Conservation (phyloP, 2,888 invertebrate species). For the Latrodectus hesperus region DNA sequence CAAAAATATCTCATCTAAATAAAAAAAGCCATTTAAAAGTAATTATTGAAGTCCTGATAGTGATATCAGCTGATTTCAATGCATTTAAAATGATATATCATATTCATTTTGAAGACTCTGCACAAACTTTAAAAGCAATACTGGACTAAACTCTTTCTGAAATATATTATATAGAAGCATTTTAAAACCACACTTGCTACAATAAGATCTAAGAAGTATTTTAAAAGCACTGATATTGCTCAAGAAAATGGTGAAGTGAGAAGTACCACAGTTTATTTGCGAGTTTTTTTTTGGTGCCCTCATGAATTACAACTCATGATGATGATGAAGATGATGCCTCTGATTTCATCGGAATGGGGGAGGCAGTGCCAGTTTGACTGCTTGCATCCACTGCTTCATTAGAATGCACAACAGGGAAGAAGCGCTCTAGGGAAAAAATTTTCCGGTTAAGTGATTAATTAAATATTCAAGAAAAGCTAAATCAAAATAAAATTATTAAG, state of each 20-base stretch:
- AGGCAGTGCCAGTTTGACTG: slow-evolving; percentile 66
- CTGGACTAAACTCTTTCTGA: neutral
- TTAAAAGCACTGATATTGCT: slow-evolving; percentile 69
- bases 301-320: slow-evolving; percentile 4
- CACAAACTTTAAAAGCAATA: slow-evolving; percentile 57
- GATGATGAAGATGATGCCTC: slow-evolving; percentile 30
- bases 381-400: slow-evolving; percentile 69
- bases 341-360: slow-evolving; percentile 63
- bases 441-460: no score
- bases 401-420: slow-evolving; percentile 70
- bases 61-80: no score
- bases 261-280: slow-evolving; percentile 31
- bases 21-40: no score
- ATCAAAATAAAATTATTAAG: no score
- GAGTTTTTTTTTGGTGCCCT: slow-evolving; percentile 5
- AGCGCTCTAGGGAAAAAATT: slow-evolving; percentile 61
- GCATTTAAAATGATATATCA: no score
- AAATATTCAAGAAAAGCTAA: no score
- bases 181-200: slow-evolving; percentile 50
- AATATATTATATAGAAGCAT: slow-evolving; percentile 31
- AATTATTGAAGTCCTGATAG: no score
- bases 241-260: slow-evolving; percentile 47
- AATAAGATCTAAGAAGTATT: slow-evolving; percentile 49
- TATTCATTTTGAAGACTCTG: neutral
- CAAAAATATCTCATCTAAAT: no score